phyloP scores from a whole-genome alignment of 1,140 invertebrate species.

The Battus philenor region DNA sequence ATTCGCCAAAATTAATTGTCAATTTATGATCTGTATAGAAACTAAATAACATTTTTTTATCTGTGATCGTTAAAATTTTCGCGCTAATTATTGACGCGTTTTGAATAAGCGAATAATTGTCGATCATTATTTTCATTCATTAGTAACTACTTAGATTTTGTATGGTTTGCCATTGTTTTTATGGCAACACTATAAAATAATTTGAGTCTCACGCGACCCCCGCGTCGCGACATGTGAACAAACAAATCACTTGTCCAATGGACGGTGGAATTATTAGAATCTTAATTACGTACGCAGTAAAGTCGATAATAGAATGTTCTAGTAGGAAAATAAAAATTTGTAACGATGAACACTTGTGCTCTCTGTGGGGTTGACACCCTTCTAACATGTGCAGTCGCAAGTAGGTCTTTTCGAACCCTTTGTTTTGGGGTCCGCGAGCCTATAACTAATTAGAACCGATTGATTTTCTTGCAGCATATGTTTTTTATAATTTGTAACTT shows the following conservation, averaged over 20 bases:
- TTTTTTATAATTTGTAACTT: too few species aligned
- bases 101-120: too few species aligned
- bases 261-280: background rate
- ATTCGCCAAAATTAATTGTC: too few species aligned
- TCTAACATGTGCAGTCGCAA: constrained; percentile 48
- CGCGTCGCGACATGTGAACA: constrained; percentile 64
- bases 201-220: constrained; percentile 51
- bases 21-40: too few species aligned
- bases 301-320: constrained; percentile 19
- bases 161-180: too few species aligned
- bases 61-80: too few species aligned
- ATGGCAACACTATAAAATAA: constrained; percentile 31
- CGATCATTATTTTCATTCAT: too few species aligned
- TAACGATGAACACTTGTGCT: constrained; percentile 50
- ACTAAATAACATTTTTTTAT: too few species aligned
- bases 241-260: constrained; percentile 36
- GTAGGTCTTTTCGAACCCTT: constrained; percentile 42
- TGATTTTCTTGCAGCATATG: constrained; percentile 25
- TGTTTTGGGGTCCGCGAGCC: constrained; percentile 35
- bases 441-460: constrained; percentile 52
- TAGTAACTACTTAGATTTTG: too few species aligned
- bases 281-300: constrained; percentile 24
- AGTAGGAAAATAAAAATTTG: constrained; percentile 13
- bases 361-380: constrained; percentile 48
- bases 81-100: too few species aligned